Evolutionary conservation across 2,888 invertebrate species (phyloP), one percentile per base, ranked within the genome.

Genomic region (Acronicta alni): DNA sequence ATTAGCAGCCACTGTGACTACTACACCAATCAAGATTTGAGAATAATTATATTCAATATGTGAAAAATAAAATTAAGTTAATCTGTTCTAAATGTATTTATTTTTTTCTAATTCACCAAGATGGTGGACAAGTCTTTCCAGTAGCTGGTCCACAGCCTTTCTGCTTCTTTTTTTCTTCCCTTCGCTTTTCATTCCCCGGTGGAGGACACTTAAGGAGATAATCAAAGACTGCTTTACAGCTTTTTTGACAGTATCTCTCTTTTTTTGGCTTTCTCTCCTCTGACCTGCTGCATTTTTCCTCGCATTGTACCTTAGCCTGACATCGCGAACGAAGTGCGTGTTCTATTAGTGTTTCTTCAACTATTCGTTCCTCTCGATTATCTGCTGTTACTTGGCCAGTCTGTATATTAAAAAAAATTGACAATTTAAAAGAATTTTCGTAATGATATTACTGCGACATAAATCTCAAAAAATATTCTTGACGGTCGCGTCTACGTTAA

Each of bases 141-240:
- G n/a, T 37, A 0, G 20, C 20, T 14, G 12, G 23, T 39, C 15
- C 8, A 8, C 23, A 12, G 7, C 32, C 23, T 37, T 3, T 26
- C 12, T n/a, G 10, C 16, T 18, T 18, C 4, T 12, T 17, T 3
- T 17, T 15, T 9, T 76, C 68, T 26, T 79, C 14, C 32, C n/a
- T 35, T 35, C n/a, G 79, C 1, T 56, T 51, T 57, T 5, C 42
- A 26, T 32, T 72, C 59, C n/a, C 61, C 47, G 5, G 20, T 12
- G 74, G 77, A 7, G 65, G 57, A 26, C 87, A 87, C 0, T 79
- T 37, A 4, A 49, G 41, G 3, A 59, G 45, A 18, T 56, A 15
- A 44, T 67, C 59, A 12, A 38, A 59, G 2, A 57, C 41, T 1
- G 56, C 39, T 47, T 59, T 38, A 32, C 67, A 67, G 18, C 51